Percentiles rank a stretch among this genome's conserved stretches.
Evolutionary conservation across 2,113 vertebrate genomes (phyloP).

Genomic region (Platysteira castanea): DNA sequence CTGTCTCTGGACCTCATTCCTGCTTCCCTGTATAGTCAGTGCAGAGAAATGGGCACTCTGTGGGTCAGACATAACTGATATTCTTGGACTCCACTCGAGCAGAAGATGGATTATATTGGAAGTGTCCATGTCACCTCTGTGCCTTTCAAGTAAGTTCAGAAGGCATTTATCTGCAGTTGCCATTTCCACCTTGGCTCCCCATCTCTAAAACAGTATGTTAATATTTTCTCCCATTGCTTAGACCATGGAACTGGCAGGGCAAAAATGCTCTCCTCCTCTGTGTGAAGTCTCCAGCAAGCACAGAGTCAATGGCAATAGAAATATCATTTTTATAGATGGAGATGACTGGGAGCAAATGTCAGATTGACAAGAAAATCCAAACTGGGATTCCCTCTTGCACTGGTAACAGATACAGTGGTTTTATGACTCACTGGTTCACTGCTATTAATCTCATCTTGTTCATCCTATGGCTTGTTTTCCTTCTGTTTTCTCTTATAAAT

Average conservation of each 20-base stretch:
- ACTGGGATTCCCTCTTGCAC: background rate
- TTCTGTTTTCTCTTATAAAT: background rate
- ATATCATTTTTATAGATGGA: background rate
- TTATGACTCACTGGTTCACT: background rate
- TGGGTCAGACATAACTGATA: background rate
- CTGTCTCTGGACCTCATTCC: background rate
- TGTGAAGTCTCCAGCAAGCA: background rate
- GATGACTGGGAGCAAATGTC: background rate
- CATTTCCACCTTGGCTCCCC: background rate
- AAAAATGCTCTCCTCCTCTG: background rate
- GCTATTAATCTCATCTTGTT: background rate
- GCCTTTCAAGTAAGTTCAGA: background rate
- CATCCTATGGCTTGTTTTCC: background rate
- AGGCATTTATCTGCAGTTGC: background rate
- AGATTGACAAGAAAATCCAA: background rate
- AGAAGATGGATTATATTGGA: background rate
- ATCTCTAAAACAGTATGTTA: background rate
- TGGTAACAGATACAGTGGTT: background rate
- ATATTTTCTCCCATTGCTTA: background rate
- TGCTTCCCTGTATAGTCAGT: background rate
- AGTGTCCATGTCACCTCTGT: background rate
- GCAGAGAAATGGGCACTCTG: background rate
- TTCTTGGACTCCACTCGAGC: background rate
- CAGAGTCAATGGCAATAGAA: background rate
- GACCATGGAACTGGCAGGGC: background rate